Percentiles rank a stretch among this genome's conserved stretches.
These are phyloP conservation scores for Griposia aprilina DNA, from an alignment of 2,888 invertebrate species.

Conservation along the genomic window DNA sequence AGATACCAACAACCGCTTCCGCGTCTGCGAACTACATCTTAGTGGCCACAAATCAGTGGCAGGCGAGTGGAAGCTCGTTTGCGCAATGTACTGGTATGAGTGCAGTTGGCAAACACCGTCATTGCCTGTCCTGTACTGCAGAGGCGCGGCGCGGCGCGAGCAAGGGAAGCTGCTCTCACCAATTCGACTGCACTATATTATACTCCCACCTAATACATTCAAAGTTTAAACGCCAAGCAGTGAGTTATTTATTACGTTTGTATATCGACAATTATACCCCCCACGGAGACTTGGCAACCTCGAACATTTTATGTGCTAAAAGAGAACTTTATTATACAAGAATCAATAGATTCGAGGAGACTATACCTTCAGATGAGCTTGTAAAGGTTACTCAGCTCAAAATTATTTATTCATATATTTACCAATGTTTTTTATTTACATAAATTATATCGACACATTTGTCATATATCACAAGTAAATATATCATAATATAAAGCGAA, in stretches of 20 bases:
- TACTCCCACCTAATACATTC: constrained; percentile 4
- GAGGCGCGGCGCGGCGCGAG: background rate
- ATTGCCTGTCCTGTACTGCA: constrained; percentile 51
- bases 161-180: background rate
- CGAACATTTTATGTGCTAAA: constrained; percentile 11
- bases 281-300: constrained; percentile 9
- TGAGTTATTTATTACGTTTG: constrained; percentile 18
- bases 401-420: constrained; percentile 50
- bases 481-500: constrained; percentile 28
- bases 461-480: constrained; percentile 45
- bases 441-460: constrained; percentile 55
- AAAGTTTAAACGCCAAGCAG: background rate
- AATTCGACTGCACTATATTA: background rate
- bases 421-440: constrained; percentile 53
- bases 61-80: constrained; percentile 69
- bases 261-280: constrained; percentile 7
- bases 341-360: constrained; percentile 21
- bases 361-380: constrained; percentile 29
- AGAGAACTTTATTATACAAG: constrained; percentile 13
- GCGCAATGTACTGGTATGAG: constrained; percentile 63
- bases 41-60: constrained; percentile 72
- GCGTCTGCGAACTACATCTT: constrained; percentile 70
- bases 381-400: constrained; percentile 38
- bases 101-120: constrained; percentile 60
- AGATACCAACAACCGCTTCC: constrained; percentile 68